These are phyloP conservation scores for Aulostomus chinensis DNA, from an alignment of 2,797 vertebrate species.

Conservation along the genomic window DNA sequence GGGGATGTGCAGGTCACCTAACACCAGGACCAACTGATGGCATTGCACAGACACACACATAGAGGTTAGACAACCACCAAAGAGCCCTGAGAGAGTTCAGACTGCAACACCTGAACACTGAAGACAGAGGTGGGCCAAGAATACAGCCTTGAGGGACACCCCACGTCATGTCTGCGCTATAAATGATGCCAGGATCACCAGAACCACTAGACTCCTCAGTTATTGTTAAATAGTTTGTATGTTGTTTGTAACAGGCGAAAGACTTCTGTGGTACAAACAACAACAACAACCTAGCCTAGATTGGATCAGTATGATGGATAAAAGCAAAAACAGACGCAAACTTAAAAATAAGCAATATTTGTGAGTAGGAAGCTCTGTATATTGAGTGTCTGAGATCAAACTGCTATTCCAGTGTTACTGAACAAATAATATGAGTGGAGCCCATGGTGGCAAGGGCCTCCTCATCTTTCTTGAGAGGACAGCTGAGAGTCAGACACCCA, in stretches of 20 bases:
- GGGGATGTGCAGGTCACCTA: constrained; percentile 98
- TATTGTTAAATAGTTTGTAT: neutral
- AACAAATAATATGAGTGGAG: neutral
- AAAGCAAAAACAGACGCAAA: constrained; percentile 4
- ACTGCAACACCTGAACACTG: neutral
- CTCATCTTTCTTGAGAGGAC: neutral
- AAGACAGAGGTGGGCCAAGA: constrained; percentile 1
- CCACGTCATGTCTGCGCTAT: neutral
- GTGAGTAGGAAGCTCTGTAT: constrained; percentile 22
- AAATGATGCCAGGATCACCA: neutral
- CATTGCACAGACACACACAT: constrained; percentile 19
- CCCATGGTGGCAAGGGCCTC: neutral
- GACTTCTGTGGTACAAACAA: constrained; percentile 1
- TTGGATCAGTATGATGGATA: constrained; percentile 1
- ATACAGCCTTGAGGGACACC: constrained; percentile 18
- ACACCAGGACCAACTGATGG: constrained; percentile 94
- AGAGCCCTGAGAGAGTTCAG: neutral
- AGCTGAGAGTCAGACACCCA: constrained; percentile 55
- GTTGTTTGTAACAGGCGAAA: constrained; percentile 1
- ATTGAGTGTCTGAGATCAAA: constrained; percentile 51
- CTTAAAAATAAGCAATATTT: constrained; percentile 21
- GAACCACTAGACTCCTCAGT: neutral
- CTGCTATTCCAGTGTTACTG: constrained; percentile 10
- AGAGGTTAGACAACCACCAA: constrained; percentile 4
- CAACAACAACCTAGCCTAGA: neutral